A percentile compares a stretch with the other conserved stretches of the same genome.
These are phyloP conservation scores for Boulengeromyrus knoepffleri DNA, from an alignment of 2,113 vertebrate species.

Conservation along the genomic window DNA sequence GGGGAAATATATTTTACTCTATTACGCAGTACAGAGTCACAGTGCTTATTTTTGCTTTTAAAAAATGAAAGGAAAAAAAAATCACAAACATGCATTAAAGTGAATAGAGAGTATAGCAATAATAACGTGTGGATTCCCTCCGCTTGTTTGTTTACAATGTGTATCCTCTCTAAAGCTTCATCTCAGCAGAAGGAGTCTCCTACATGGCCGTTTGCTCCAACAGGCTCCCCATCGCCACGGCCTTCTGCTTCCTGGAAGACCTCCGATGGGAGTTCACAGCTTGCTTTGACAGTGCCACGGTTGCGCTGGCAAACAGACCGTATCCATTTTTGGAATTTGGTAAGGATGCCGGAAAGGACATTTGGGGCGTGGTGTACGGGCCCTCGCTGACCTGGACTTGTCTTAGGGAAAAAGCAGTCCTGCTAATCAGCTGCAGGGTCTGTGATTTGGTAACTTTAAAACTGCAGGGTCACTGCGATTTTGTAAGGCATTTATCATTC, in stretches of 20 bases:
- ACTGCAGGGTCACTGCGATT: neutral
- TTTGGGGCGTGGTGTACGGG: neutral
- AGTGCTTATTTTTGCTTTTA: neutral
- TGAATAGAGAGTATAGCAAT: neutral
- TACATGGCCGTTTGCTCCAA: slow-evolving; percentile 83
- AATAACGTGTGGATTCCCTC: neutral
- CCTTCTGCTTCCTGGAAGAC: slow-evolving; percentile 92
- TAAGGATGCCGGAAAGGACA: slow-evolving; percentile 43
- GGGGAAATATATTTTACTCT: neutral
- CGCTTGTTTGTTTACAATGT: neutral
- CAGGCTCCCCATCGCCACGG: slow-evolving; percentile 73
- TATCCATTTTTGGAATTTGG: slow-evolving; percentile 93
- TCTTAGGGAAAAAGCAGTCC: neutral
- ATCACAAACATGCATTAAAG: neutral
- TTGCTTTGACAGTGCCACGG: slow-evolving; percentile 63
- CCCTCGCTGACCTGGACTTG: neutral
- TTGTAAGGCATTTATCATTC: neutral
- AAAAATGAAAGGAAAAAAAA: neutral
- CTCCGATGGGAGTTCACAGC: slow-evolving; percentile 85
- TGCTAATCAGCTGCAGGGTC: neutral
- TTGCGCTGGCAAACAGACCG: slow-evolving; percentile 74
- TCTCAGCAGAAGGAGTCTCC: slow-evolving; percentile 73
- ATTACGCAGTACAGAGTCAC: neutral
- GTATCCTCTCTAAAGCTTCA: slow-evolving; percentile 62
- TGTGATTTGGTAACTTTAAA: neutral